Evolutionary conservation across 2,113 vertebrate species (phyloP).

Genomic region (Dasyprocta punctata): DNA sequence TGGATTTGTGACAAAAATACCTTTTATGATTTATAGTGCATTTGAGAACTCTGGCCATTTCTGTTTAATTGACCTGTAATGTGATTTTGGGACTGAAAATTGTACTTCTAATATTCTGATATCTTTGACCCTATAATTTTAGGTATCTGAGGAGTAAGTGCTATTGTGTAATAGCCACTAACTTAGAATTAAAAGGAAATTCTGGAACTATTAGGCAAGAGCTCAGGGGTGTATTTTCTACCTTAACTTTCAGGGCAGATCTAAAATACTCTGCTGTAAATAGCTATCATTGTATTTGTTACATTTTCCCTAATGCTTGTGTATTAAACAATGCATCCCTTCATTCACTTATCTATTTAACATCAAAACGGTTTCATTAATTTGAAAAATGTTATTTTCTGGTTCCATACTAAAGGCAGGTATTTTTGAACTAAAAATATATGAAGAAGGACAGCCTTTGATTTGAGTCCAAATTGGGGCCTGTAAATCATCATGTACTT

Average conservation of each 20-base stretch:
- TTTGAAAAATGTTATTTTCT: neutral
- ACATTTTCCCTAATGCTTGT: neutral
- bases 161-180: neutral
- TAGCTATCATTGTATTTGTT: too few species aligned
- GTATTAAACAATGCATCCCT: neutral
- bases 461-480: neutral
- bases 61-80: constrained; percentile 50
- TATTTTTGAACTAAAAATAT: neutral
- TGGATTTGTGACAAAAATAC: constrained; percentile 14
- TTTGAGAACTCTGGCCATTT: neutral
- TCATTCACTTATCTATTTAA: neutral
- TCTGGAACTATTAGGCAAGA: neutral
- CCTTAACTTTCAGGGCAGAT: neutral
- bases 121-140: constrained; percentile 28
- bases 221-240: neutral
- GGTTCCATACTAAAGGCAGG: neutral
- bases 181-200: neutral
- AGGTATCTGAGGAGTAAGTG: neutral
- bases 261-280: neutral
- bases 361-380: neutral
- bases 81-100: neutral
- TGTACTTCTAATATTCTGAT: neutral
- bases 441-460: neutral
- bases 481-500: neutral
- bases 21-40: neutral